A percentile compares a stretch with the other conserved stretches of the same genome.
Evolutionary conservation across 2,888 invertebrate species (phyloP).

Genomic region (Drosophila silvestris): DNA sequence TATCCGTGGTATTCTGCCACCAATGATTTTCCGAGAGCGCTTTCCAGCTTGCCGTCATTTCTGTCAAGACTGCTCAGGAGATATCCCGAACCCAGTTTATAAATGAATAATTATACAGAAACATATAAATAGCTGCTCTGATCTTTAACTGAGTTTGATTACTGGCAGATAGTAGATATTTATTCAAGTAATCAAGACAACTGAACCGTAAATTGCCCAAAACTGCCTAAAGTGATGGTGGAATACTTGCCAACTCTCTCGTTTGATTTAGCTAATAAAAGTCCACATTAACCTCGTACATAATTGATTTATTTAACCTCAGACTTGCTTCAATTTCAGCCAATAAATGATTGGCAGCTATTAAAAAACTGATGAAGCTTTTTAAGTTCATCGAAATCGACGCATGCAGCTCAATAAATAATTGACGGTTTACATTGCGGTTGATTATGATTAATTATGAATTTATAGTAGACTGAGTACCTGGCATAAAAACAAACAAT

Average conservation of each 20-base stretch:
- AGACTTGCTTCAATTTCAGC: too few relatives aligned
- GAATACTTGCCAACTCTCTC: neutral
- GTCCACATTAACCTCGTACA: too few relatives aligned
- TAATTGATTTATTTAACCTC: too few relatives aligned
- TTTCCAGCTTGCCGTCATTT: neutral
- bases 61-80: too few relatives aligned
- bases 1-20: neutral
- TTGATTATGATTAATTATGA: neutral
- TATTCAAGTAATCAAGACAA: neutral
- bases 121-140: neutral
- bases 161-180: neutral
- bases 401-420: neutral
- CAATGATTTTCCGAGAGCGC: neutral
- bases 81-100: too few relatives aligned
- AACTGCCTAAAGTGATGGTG: too few relatives aligned
- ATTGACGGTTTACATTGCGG: neutral
- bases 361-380: too few relatives aligned
- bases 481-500: constrained; percentile 7
- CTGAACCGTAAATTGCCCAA: neutral
- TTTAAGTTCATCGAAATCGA: neutral
- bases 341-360: too few relatives aligned
- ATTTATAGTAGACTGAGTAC: neutral
- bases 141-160: neutral
- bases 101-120: neutral
- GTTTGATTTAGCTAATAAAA: neutral